Evolutionary conservation across 2,888 invertebrate species (phyloP), one percentile per base, ranked within the genome.

Genomic region (Julus scandinavius): DNA sequence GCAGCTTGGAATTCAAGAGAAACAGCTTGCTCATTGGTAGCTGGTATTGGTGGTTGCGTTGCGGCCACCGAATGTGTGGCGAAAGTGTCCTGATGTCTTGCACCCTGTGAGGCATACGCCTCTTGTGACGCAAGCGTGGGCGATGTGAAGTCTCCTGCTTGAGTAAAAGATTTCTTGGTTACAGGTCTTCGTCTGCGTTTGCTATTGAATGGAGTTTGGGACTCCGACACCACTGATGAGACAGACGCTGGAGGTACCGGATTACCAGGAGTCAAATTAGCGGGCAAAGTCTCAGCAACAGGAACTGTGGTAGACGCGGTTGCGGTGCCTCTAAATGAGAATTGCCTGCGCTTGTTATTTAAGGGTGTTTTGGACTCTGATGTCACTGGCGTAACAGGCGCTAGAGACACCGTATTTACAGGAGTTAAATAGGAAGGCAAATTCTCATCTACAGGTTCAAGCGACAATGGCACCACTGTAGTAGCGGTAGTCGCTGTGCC

Each of bases 291-390:
- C 29, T 80, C 80, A 38, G 13, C 80, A 80, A 80, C 29, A 29
- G 80, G 80, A 1, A 13, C 38, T 40, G 15, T 13, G 7, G 80
- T 7, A 45, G 45, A 7, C 7, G 45, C 45, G 5, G 45, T 13
- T 80, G 80, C 38, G 1, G 80, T 38, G 38, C 38, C 38, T 9
- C 80, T 38, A 38, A 80, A 80, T 38, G 80, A 15, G 9, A 80
- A 80, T 13, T 80, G 38, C 29, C 85, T 85, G 49, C 85, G 85
- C 13, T 85, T 85, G 85, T 20, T 29, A 13, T 15, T 85, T 15
- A 85, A 49, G 38, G 80, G 80, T 38, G 80, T 80, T 80, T 11
- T 38, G 38, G 80, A 38, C 13, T 80, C 80, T 2, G 0, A 38
- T 38, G 38, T 38, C 38, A 29, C 29, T 9, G 29, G 72, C 9